Conservation (phyloP, 1,140 invertebrate genomes). For the Spodoptera frugiperda region DNA sequence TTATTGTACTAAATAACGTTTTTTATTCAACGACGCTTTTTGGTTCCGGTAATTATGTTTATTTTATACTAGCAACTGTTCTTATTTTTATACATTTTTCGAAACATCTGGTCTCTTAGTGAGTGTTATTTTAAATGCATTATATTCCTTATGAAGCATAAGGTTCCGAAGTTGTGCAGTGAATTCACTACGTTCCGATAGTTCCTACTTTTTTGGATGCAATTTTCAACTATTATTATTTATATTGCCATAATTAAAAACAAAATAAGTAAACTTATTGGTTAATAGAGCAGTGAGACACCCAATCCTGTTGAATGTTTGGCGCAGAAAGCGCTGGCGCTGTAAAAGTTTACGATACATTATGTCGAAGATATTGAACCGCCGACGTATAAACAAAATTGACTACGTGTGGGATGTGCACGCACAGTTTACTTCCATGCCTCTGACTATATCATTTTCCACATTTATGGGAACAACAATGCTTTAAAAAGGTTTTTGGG, state of each 20-base stretch:
- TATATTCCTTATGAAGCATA: too few relatives aligned
- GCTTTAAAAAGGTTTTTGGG: background rate
- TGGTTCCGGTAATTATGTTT: slow-evolving; percentile 7
- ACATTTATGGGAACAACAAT: background rate
- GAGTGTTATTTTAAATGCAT: too few relatives aligned
- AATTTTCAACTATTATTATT: too few relatives aligned
- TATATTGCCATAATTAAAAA: too few relatives aligned
- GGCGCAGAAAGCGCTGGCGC: background rate
- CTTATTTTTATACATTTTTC: too few relatives aligned
- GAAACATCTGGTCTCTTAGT: too few relatives aligned
- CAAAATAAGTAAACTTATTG: too few relatives aligned
- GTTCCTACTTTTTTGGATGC: too few relatives aligned
- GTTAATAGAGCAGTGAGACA: too few relatives aligned
- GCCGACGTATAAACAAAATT: background rate
- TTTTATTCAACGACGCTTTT: background rate
- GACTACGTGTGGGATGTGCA: background rate
- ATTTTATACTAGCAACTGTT: background rate
- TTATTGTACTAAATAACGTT: slow-evolving; percentile 12
- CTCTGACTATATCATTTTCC: slow-evolving; percentile 1
- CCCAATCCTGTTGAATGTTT: background rate
- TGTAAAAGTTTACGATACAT: slow-evolving; percentile 11
- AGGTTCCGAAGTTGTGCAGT: too few relatives aligned
- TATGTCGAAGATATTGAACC: background rate
- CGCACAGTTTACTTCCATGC: background rate
- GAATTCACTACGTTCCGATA: too few relatives aligned